Conservation (phyloP, 1,140 invertebrate species). For the Euborellia annulipes region DNA sequence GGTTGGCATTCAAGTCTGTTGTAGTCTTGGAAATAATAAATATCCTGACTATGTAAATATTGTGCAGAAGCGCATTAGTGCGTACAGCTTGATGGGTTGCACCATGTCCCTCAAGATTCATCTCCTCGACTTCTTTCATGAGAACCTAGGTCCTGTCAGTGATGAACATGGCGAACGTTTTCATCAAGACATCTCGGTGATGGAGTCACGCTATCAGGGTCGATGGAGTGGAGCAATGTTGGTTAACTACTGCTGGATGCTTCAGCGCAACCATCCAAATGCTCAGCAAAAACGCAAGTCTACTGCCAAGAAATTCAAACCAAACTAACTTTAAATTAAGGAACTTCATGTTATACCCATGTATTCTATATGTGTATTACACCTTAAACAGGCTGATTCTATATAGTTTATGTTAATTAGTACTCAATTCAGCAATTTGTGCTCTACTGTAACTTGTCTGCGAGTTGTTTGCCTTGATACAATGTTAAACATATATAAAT, state of each 20-base stretch:
- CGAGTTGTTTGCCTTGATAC: too few species aligned
- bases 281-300: neutral
- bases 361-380: too few species aligned
- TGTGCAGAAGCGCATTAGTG: neutral
- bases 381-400: too few species aligned
- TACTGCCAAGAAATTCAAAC: too few species aligned
- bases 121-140: neutral
- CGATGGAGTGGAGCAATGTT: slow-evolving; percentile 3
- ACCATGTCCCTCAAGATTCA: neutral
- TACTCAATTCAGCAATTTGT: too few species aligned
- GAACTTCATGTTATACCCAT: too few species aligned
- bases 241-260: slow-evolving; percentile 3
- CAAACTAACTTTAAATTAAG: too few species aligned
- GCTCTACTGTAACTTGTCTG: too few species aligned
- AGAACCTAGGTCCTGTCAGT: slow-evolving; percentile 1
- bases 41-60: neutral
- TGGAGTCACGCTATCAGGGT: neutral
- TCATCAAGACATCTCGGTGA: slow-evolving; percentile 4
- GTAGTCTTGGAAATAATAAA: slow-evolving; percentile 1
- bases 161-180: slow-evolving; percentile 3
- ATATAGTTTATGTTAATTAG: too few species aligned
- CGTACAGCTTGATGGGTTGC: neutral
- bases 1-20: slow-evolving; percentile 4
- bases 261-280: neutral
- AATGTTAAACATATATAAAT: too few species aligned